Percentiles rank a stretch among this genome's conserved stretches.
Conservation (phyloP, 2,888 invertebrate genomes). For the Synanthedon myopaeformis region DNA sequence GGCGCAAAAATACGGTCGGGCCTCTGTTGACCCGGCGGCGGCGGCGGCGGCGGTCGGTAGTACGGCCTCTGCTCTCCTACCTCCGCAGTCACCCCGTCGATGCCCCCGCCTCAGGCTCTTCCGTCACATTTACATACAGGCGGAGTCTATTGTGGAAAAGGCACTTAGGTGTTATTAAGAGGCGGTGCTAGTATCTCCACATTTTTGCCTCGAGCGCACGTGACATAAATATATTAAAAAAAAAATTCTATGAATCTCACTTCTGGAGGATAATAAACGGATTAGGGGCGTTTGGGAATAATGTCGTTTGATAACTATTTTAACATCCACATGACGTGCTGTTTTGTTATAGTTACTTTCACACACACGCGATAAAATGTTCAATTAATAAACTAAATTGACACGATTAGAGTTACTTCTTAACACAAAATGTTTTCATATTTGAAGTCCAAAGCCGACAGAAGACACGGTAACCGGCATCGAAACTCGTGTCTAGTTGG, state of each 20-base stretch:
- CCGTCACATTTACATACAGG: conserved; percentile 59
- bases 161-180: conserved; percentile 36
- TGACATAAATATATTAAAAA: background rate
- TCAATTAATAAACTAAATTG: too few species aligned
- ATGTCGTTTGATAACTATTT: too few species aligned
- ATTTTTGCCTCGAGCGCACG: conserved; percentile 10
- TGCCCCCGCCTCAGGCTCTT: conserved; percentile 35
- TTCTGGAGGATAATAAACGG: too few species aligned
- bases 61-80: conserved; percentile 8
- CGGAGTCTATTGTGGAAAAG: conserved; percentile 47
- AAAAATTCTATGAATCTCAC: too few species aligned
- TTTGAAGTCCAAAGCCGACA: background rate
- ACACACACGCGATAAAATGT: too few species aligned
- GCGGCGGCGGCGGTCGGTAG: background rate
- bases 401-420: too few species aligned
- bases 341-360: too few species aligned
- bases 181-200: conserved; percentile 26
- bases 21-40: conserved; percentile 17
- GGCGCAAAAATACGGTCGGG: conserved; percentile 56
- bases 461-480: background rate
- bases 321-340: too few species aligned
- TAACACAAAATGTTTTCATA: too few species aligned
- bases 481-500: conserved; percentile 1
- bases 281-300: too few species aligned
- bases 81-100: conserved; percentile 9